A percentile compares a stretch with the other conserved stretches of the same genome.
Evolutionary conservation across 2,797 vertebrate species (phyloP).

Genomic region (Nyctalus aviator): DNA sequence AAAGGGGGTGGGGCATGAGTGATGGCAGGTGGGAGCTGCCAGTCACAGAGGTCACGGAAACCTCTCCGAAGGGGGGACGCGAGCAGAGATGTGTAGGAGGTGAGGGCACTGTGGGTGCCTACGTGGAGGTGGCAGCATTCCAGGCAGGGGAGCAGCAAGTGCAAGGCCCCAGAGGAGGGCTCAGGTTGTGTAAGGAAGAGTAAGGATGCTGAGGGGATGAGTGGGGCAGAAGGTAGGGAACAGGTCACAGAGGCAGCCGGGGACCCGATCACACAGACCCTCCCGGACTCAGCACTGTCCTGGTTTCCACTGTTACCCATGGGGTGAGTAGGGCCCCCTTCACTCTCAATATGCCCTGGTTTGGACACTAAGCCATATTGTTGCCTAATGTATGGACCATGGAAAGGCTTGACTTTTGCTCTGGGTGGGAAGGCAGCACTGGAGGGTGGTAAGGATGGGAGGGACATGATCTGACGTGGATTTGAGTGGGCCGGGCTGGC

Average conservation of each 20-base stretch:
- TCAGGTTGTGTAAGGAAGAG: neutral
- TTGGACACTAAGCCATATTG: neutral
- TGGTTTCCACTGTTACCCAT: rapidly evolving
- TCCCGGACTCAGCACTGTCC: rapidly evolving
- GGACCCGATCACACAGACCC: rapidly evolving
- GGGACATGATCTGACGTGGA: neutral
- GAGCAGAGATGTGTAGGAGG: neutral
- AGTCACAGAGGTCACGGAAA: neutral
- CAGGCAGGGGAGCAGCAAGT: neutral
- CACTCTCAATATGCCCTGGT: neutral
- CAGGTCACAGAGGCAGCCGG: neutral
- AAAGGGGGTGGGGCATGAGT: neutral
- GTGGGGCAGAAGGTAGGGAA: neutral
- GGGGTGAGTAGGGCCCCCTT: neutral
- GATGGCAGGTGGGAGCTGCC: too few species aligned
- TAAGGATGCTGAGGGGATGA: neutral
- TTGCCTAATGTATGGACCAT: neutral
- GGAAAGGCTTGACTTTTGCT: neutral
- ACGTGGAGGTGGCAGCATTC: neutral
- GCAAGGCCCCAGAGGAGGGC: neutral
- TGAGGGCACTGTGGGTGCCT: neutral
- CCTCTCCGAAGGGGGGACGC: neutral
- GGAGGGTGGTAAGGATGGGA: neutral
- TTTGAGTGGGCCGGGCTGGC: neutral
- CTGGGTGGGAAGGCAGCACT: neutral